Percentiles rank a stretch among this genome's conserved stretches.
These are phyloP conservation scores for Ranitomeya imitator DNA, from an alignment of 2,113 vertebrate genomes.

Conservation along the genomic window DNA sequence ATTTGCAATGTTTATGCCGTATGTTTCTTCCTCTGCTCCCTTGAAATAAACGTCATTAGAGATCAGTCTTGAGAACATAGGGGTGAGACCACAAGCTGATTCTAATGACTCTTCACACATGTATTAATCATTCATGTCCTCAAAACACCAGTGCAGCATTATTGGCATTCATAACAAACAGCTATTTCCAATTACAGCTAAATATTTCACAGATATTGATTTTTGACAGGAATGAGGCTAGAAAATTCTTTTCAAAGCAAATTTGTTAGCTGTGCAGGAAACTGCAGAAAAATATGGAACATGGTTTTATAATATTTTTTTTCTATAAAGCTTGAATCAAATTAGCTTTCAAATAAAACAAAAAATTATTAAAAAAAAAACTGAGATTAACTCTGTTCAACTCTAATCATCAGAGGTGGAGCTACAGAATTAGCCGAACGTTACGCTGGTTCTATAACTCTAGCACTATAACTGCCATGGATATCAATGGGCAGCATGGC, in stretches of 20 bases:
- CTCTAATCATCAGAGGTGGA: too few relatives aligned
- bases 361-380: too few relatives aligned
- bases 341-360: not conserved
- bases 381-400: too few relatives aligned
- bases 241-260: constrained; percentile 13
- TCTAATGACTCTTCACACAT: constrained; percentile 42
- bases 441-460: too few relatives aligned
- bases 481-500: too few relatives aligned
- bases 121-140: constrained; percentile 50
- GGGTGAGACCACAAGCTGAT: constrained; percentile 50
- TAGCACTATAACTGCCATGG: too few relatives aligned
- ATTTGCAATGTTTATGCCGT: constrained; percentile 12
- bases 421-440: too few relatives aligned
- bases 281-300: not conserved
- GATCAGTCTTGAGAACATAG: constrained; percentile 29
- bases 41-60: constrained; percentile 42
- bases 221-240: constrained; percentile 13
- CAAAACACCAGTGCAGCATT: constrained; percentile 30
- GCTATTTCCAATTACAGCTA: constrained; percentile 45
- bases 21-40: constrained; percentile 32
- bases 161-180: constrained; percentile 42
- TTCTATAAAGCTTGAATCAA: not conserved
- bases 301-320: not conserved
- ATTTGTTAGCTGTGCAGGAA: constrained; percentile 2
- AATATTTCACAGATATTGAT: constrained; percentile 40